These are phyloP conservation scores for Notodonta ziczac DNA, from an alignment of 2,888 invertebrate genomes.

Conservation along the genomic window DNA sequence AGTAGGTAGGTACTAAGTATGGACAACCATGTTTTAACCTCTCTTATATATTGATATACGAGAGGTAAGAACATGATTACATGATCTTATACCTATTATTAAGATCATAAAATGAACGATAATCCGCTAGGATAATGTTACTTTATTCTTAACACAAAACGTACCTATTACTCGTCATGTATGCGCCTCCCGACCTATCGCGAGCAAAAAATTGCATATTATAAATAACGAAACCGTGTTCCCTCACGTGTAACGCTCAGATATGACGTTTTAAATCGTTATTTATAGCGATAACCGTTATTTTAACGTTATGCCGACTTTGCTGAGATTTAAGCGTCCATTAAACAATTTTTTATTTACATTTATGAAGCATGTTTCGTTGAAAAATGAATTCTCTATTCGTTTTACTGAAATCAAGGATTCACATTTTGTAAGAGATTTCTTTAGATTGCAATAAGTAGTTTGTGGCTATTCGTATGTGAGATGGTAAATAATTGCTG, in stretches of 20 bases:
- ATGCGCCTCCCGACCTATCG: constrained; percentile 3
- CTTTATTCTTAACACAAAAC: not conserved
- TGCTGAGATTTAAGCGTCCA: constrained; percentile 1
- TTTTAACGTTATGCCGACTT: constrained; percentile 31
- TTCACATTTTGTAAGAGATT: no score
- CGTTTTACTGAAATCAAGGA: no score
- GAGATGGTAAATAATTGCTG: no score
- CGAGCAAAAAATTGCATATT: constrained; percentile 19
- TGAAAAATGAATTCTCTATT: not conserved
- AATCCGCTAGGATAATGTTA: no score
- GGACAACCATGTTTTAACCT: no score
- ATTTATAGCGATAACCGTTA: constrained; percentile 36
- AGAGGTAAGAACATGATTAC: no score
- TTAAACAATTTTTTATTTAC: not conserved
- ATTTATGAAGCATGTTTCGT: not conserved
- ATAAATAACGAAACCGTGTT: constrained; percentile 32
- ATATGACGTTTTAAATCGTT: constrained; percentile 33
- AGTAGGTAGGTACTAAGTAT: no score
- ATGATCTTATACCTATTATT: no score
- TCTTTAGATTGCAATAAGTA: no score
- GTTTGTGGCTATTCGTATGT: no score
- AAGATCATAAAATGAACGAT: no score
- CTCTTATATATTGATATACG: no score
- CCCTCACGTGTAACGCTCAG: constrained; percentile 36
- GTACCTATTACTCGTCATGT: not conserved